These are phyloP conservation scores for Epizoanthus scotinus DNA, from an alignment of 92 coral and sea anemone genomes.

Conservation along the genomic window DNA sequence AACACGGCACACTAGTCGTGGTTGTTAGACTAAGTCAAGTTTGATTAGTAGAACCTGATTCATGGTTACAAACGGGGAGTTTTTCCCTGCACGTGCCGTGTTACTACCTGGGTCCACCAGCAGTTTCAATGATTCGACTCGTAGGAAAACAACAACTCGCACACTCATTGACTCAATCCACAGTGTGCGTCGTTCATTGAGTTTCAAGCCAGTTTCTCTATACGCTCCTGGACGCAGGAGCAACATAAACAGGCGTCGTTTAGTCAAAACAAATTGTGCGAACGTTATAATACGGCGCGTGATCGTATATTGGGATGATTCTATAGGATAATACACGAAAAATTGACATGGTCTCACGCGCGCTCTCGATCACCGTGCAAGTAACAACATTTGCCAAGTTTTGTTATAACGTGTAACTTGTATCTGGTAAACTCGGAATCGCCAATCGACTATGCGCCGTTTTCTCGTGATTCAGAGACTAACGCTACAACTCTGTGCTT, in stretches of 20 bases:
- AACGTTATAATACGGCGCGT: neutral
- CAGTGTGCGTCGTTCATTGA: neutral
- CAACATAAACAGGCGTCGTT: conserved; percentile 10
- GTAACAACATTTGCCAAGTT: conserved; percentile 24
- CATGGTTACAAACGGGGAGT: neutral
- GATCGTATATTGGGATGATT: neutral
- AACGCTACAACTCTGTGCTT: neutral
- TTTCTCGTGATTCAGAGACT: conserved; percentile 20
- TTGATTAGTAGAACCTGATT: neutral
- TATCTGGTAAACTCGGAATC: conserved; percentile 26
- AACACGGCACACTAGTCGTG: neutral
- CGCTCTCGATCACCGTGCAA: conserved; percentile 16
- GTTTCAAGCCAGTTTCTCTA: neutral
- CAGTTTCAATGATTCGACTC: conserved; percentile 23
- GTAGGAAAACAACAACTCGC: conserved; percentile 36
- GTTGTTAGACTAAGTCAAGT: neutral
- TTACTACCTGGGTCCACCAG: conserved; percentile 8
- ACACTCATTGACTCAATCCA: neutral
- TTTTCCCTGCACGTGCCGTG: conserved; percentile 18
- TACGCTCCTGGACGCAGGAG: conserved; percentile 7
- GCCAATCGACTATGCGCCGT: conserved; percentile 9
- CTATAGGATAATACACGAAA: conserved; percentile 1
- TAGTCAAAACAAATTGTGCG: conserved; percentile 14
- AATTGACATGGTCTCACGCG: conserved; percentile 9
- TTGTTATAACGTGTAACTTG: conserved; percentile 21